Conservation (phyloP, 2,888 invertebrate genomes). For the Polietes domitor region DNA sequence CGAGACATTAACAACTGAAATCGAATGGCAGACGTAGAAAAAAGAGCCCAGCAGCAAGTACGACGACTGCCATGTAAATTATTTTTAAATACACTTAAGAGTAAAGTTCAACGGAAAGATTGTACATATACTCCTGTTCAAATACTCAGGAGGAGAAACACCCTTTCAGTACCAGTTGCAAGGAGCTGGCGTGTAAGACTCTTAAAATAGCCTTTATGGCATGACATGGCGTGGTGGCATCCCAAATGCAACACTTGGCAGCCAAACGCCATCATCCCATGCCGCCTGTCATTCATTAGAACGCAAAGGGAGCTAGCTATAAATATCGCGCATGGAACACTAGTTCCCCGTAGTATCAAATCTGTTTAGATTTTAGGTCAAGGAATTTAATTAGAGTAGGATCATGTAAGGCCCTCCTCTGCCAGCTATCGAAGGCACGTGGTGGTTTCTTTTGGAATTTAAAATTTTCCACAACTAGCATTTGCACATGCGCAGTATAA, state of each 20-base stretch:
- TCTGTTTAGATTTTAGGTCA: conserved; percentile 46
- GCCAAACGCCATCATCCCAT: not conserved
- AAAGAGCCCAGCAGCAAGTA: conserved; percentile 37
- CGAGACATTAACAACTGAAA: conserved; percentile 33
- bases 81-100: conserved; percentile 64
- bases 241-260: conserved; percentile 20
- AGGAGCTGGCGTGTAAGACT: not conserved
- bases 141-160: not conserved
- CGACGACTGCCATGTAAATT: conserved; percentile 54
- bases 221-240: not conserved
- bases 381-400: conserved; percentile 8
- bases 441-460: not conserved
- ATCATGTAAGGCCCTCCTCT: not conserved
- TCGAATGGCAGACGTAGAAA: conserved; percentile 54
- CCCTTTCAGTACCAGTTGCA: not conserved
- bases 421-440: not conserved
- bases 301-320: not conserved
- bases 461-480: not conserved
- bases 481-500: conserved; percentile 17
- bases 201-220: conserved; percentile 6
- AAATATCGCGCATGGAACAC: conserved; percentile 1
- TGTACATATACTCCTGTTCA: conserved; percentile 48
- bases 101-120: conserved; percentile 60
- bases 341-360: not conserved
- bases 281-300: not conserved